phyloP scores from a whole-genome alignment of 1,140 invertebrate species.

The Sweltsa coloradensis region DNA sequence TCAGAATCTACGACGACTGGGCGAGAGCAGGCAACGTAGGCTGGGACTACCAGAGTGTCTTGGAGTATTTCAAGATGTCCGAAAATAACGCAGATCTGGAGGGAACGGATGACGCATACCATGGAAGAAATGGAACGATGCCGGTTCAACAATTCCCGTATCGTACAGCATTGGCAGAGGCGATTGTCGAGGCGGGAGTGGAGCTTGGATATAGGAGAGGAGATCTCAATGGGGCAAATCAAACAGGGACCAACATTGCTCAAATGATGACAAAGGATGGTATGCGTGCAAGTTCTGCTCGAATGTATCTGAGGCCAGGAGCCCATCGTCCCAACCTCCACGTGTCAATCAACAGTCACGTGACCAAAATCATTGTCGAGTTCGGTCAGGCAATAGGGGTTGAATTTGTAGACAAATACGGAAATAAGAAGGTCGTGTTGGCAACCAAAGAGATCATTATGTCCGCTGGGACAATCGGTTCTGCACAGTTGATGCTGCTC shows the following conservation, averaged over 20 bases:
- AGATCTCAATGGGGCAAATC: constrained; percentile 46
- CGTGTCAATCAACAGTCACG: constrained; percentile 72
- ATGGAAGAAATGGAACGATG: constrained; percentile 21
- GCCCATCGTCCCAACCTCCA: constrained; percentile 71
- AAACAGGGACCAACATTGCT: constrained; percentile 36
- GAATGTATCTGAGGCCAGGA: constrained; percentile 77
- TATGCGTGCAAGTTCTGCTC: constrained; percentile 51
- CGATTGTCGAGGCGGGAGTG: constrained; percentile 48
- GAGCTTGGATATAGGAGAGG: constrained; percentile 56
- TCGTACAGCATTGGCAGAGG: constrained; percentile 24
- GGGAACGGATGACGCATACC: constrained; percentile 13
- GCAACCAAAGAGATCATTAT: constrained; percentile 10
- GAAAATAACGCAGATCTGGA: constrained; percentile 26
- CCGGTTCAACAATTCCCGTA: constrained; percentile 15
- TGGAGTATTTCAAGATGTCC: constrained; percentile 30
- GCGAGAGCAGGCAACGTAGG: constrained; percentile 23
- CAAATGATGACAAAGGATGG: constrained; percentile 11
- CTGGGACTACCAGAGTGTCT: constrained; percentile 39
- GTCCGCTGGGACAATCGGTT: constrained; percentile 8
- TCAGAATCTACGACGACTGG: constrained; percentile 43
- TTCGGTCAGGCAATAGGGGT: constrained; percentile 38
- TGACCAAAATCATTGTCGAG: constrained; percentile 53
- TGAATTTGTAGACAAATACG: constrained; percentile 37
- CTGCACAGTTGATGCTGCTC: constrained; percentile 11
- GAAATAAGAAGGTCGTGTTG: constrained; percentile 1